phyloP scores from a whole-genome alignment of 2,888 invertebrate species.

The Euproctis similis region DNA sequence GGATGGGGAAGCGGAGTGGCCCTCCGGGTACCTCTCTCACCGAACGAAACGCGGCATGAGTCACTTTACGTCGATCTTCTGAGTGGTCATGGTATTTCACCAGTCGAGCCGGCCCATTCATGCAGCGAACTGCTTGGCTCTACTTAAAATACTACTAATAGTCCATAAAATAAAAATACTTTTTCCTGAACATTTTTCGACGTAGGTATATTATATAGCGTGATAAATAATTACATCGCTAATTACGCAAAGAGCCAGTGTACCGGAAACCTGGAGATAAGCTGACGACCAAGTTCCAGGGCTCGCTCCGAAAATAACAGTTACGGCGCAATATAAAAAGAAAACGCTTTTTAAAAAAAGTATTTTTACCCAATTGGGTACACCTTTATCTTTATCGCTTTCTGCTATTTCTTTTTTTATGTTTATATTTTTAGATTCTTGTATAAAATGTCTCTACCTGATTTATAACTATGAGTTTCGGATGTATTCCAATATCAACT shows the following conservation, averaged over 20 bases:
- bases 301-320: slow-evolving; percentile 14
- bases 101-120: no score
- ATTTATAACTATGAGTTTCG: no score
- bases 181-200: slow-evolving; percentile 13
- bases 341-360: slow-evolving; percentile 7
- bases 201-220: slow-evolving; percentile 19
- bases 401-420: background rate
- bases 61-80: no score
- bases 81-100: no score
- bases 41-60: no score
- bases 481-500: no score
- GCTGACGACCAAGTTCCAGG: slow-evolving; percentile 7
- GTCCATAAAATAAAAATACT: slow-evolving; percentile 1
- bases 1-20: no score
- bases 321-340: slow-evolving; percentile 4
- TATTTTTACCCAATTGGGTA: slow-evolving; percentile 6
- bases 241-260: slow-evolving; percentile 31
- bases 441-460: background rate
- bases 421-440: no score
- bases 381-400: slow-evolving; percentile 6
- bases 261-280: slow-evolving; percentile 37
- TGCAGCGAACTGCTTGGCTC: no score
- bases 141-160: no score
- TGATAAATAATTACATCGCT: slow-evolving; percentile 33
- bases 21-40: no score